Conservation (phyloP, 1,140 invertebrate species). For the Danaus plexippus region DNA sequence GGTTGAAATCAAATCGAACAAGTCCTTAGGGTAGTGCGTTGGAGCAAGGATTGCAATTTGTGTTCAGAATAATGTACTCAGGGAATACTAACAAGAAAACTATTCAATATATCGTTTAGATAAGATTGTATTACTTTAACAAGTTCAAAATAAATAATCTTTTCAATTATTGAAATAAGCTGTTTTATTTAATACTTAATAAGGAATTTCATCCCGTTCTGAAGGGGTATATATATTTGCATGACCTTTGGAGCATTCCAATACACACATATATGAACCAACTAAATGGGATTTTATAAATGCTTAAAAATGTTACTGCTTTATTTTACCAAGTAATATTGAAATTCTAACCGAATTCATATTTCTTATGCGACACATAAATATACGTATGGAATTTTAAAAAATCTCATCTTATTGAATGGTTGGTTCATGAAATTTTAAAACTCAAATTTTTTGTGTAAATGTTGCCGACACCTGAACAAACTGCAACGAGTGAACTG, state of each 20-base stretch:
- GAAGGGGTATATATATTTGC: no score
- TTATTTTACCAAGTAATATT: neutral
- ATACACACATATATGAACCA: neutral
- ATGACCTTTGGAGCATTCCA: no score
- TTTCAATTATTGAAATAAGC: no score
- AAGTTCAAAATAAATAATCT: conserved; percentile 3
- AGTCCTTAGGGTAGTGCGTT: no score
- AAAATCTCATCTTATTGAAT: conserved; percentile 21
- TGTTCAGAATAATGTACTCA: no score
- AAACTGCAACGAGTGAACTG: conserved; percentile 40
- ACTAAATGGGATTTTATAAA: conserved; percentile 7
- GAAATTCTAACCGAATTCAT: conserved; percentile 4
- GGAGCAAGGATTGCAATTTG: no score
- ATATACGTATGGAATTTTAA: conserved; percentile 21
- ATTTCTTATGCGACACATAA: conserved; percentile 2
- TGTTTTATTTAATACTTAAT: no score
- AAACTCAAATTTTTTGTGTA: conserved; percentile 33
- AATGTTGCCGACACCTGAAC: conserved; percentile 47
- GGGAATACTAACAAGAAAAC: no score
- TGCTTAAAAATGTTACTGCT: conserved; percentile 3
- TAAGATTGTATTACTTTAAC: conserved; percentile 9
- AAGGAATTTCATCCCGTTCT: no score
- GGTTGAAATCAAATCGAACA: no score
- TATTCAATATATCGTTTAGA: no score
- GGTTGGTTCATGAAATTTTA: conserved; percentile 25